phyloP scores from a whole-genome alignment of 2,113 vertebrate genomes.

The Scortum barcoo region DNA sequence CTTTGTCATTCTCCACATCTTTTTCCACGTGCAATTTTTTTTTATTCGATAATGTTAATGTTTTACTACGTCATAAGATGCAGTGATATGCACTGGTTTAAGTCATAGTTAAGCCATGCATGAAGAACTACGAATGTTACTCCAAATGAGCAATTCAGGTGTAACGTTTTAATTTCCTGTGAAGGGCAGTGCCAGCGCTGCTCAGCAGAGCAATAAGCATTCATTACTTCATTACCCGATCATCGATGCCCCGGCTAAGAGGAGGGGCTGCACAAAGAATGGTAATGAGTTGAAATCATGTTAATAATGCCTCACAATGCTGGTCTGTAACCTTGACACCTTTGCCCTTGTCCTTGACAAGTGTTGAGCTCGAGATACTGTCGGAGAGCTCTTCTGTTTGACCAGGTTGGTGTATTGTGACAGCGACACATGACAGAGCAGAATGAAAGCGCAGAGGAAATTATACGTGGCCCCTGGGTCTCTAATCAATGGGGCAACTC shows the following conservation, averaged over 20 bases:
- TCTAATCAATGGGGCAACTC: conserved; percentile 60
- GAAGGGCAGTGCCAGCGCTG: conserved; percentile 61
- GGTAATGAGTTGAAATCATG: conserved; percentile 60
- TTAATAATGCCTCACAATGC: conserved; percentile 47
- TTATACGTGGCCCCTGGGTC: conserved; percentile 56
- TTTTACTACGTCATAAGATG: conserved; percentile 23
- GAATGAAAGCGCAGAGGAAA: conserved; percentile 52
- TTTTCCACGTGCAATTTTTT: not conserved
- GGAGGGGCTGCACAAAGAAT: conserved; percentile 36
- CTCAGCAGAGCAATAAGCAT: conserved; percentile 62
- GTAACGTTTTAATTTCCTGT: conserved; percentile 73
- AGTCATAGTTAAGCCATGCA: conserved; percentile 8
- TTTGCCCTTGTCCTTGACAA: conserved; percentile 22
- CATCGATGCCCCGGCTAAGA: conserved; percentile 42
- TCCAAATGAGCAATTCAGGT: conserved; percentile 44
- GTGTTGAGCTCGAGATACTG: not conserved
- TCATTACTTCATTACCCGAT: conserved; percentile 72
- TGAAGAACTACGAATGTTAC: conserved; percentile 23
- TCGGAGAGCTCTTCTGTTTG: conserved; percentile 34
- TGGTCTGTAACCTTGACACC: conserved; percentile 37
- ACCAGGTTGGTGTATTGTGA: conserved; percentile 16
- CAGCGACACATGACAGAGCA: conserved; percentile 1
- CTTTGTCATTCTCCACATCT: not conserved
- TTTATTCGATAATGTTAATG: not conserved
- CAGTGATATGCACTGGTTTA: conserved; percentile 3